Conservation (phyloP, 2,113 vertebrate species). For the Lepisosteus osseus region DNA sequence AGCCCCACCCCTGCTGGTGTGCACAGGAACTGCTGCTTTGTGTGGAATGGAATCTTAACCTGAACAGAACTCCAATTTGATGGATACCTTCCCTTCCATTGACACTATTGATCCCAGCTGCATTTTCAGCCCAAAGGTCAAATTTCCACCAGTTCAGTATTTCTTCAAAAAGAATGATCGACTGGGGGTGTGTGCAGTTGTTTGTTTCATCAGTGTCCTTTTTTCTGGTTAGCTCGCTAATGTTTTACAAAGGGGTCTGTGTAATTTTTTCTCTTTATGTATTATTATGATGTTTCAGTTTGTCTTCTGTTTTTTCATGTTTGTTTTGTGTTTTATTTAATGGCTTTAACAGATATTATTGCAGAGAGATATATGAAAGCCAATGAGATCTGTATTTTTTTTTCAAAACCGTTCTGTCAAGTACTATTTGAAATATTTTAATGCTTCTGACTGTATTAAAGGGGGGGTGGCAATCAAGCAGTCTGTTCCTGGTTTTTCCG, state of each 20-base stretch:
- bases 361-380: slow-evolving; percentile 8
- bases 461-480: neutral
- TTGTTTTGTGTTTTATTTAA: slow-evolving; percentile 4
- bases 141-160: slow-evolving; percentile 19
- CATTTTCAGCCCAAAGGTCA: slow-evolving; percentile 26
- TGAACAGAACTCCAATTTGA: slow-evolving; percentile 32
- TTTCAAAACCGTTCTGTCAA: neutral
- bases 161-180: slow-evolving; percentile 17
- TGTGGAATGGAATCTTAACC: slow-evolving; percentile 57
- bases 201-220: neutral
- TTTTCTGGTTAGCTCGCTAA: neutral
- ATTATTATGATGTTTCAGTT: slow-evolving; percentile 18
- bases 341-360: slow-evolving; percentile 19
- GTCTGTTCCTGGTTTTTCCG: neutral
- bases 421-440: neutral
- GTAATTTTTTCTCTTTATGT: slow-evolving; percentile 6
- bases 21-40: slow-evolving; percentile 47
- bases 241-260: slow-evolving; percentile 18
- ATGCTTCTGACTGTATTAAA: neutral
- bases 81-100: neutral
- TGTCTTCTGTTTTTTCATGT: slow-evolving; percentile 18
- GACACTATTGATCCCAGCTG: slow-evolving; percentile 20
- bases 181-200: slow-evolving; percentile 29
- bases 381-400: neutral
- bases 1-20: slow-evolving; percentile 20